Percentiles rank a stretch among this genome's conserved stretches.
These are phyloP conservation scores for Dendronephthya gigantea DNA, from an alignment of 64 coral and sea anemone species.

Conservation along the genomic window DNA sequence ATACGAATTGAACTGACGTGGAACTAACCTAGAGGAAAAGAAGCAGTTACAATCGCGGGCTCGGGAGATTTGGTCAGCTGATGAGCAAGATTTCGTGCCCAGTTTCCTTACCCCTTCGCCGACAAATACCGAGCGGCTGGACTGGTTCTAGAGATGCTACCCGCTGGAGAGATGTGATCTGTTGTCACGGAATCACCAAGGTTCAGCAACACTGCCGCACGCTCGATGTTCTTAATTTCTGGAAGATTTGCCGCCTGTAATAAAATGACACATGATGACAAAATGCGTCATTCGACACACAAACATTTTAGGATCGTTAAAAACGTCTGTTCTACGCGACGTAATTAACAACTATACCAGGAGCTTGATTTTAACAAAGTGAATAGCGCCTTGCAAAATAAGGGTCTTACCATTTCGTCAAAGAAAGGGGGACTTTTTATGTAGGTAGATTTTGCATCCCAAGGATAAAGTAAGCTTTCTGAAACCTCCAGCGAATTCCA, in stretches of 20 bases:
- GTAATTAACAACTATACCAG: too few relatives aligned
- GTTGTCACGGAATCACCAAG: conserved; percentile 91
- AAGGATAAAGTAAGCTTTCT: conserved; percentile 68
- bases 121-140: conserved; percentile 84
- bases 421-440: conserved; percentile 95
- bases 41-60: background rate
- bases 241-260: conserved; percentile 49
- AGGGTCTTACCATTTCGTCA: conserved; percentile 85
- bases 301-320: background rate
- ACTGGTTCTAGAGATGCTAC: conserved; percentile 83
- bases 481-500: conserved; percentile 81
- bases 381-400: too few relatives aligned
- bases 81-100: too few relatives aligned
- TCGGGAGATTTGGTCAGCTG: too few relatives aligned
- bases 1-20: conserved; percentile 92
- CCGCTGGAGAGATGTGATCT: conserved; percentile 93
- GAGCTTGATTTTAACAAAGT: too few relatives aligned
- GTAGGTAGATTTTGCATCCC: conserved; percentile 86
- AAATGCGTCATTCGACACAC: background rate
- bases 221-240: conserved; percentile 33
- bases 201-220: conserved; percentile 80
- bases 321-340: background rate
- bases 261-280: background rate
- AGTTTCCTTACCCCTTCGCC: conserved; percentile 48
- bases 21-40: conserved; percentile 43